Base-by-base conservation (phyloP, 1,140 invertebrate genomes). In the Tenebrio molitor region DNA sequence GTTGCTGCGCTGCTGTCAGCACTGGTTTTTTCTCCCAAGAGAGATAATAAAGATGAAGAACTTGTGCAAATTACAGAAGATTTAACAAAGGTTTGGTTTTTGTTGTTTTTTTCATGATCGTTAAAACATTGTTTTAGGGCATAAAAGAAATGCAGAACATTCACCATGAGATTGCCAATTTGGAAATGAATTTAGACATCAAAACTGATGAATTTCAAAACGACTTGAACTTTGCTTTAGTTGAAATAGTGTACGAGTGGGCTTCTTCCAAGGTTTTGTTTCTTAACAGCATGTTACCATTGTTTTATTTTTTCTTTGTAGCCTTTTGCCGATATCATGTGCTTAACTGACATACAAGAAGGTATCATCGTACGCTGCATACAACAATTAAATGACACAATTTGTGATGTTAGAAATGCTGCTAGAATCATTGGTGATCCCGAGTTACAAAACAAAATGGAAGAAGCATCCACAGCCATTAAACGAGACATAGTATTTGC, bases 401-500 rank as follows among this genome's bases (percentile, higher is more conserved):
- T 97, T 29, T 89, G 92, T 21, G 96, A 99, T 84, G 94, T 99
- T 0, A 92, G 93, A 80, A 95, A 96, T 79, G 97, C 97, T 0
- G 95, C 96, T 0, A 89, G 92, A 58, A 93, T 96, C 12, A 95
- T 99, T 73, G 98, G 98, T 0, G 95, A 99, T 84, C 92, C 95
- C 0, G 90, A 92, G 14, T 84, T 99, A 0, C 91, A 92, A 79
- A 90, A 91, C 53, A 99, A 99, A 86, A 98, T 99, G 94, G 94
- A 98, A 82, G 93, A 97, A 84, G 96, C 97, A 0, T 96, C 95
- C 0, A 90, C 90, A 1, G 89, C 92, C 29, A 98, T 99, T 65
- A 98, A 98, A 82, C 85, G 98, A 76, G 97, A 99, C 83, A 99
- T 99, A 81, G 97, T 99, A 0, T 99, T 99, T 84, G 94, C 97